These are phyloP conservation scores for Amphiprion percula DNA, from an alignment of 2,113 vertebrate genomes.

Conservation along the genomic window DNA sequence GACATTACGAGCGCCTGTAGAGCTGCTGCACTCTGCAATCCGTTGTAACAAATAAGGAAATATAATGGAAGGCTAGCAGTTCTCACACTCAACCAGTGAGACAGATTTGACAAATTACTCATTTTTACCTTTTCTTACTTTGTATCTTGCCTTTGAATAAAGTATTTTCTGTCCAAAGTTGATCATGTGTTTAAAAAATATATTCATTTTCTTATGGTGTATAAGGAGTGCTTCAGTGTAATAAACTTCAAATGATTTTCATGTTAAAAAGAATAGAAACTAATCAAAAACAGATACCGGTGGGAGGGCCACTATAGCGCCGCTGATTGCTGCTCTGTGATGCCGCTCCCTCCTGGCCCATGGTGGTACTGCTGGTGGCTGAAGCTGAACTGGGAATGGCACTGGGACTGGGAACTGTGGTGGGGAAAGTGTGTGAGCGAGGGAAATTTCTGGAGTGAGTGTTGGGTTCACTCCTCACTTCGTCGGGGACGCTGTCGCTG, in stretches of 20 bases:
- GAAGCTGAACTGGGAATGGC: constrained; percentile 70
- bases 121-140: too few relatives aligned
- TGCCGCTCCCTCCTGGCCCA: constrained; percentile 82
- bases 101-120: too few relatives aligned
- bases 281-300: constrained; percentile 80
- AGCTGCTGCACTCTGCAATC: not conserved
- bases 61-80: too few relatives aligned
- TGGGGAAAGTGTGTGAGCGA: constrained; percentile 94
- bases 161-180: too few relatives aligned
- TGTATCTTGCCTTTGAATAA: too few relatives aligned
- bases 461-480: constrained; percentile 78
- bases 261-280: not conserved
- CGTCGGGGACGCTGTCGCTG: constrained; percentile 91
- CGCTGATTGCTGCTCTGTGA: constrained; percentile 86
- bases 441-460: constrained; percentile 82
- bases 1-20: not conserved
- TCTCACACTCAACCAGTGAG: too few relatives aligned
- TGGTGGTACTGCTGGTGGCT: constrained; percentile 23
- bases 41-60: too few relatives aligned
- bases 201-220: too few relatives aligned
- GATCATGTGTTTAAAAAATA: too few relatives aligned
- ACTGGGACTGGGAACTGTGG: constrained; percentile 77
- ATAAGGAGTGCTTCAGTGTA: not conserved
- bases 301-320: constrained; percentile 84
- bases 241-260: not conserved